A percentile compares a stretch with the other conserved stretches of the same genome.
These are phyloP conservation scores for Drosophila littoralis DNA, from an alignment of 1,140 invertebrate genomes.

Conservation along the genomic window DNA sequence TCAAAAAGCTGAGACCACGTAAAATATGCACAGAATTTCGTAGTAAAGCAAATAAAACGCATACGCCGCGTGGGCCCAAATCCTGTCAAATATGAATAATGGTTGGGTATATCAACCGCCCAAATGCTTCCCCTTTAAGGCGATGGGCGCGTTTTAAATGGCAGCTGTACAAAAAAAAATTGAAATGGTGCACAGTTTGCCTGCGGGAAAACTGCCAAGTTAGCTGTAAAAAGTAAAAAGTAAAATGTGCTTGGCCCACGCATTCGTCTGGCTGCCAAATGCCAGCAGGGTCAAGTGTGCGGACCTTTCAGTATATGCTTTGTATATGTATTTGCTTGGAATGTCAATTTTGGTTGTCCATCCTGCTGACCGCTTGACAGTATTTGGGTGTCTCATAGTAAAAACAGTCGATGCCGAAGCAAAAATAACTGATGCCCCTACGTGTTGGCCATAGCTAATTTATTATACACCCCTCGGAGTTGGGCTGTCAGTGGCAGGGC, in stretches of 20 bases:
- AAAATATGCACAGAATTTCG: constrained; percentile 72
- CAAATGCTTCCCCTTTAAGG: constrained; percentile 10
- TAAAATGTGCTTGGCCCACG: constrained; percentile 47
- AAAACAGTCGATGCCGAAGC: constrained; percentile 50
- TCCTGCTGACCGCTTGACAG: constrained; percentile 70
- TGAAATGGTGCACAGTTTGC: constrained; percentile 62
- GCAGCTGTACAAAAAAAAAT: constrained; percentile 58
- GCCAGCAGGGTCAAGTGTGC: constrained; percentile 58
- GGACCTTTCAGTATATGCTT: constrained; percentile 3
- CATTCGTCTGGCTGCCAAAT: constrained; percentile 50
- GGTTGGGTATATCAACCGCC: constrained; percentile 16
- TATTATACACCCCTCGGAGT: constrained; percentile 52
- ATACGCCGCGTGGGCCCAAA: constrained; percentile 66
- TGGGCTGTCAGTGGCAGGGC: neutral
- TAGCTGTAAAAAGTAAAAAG: constrained; percentile 54
- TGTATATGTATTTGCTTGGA: constrained; percentile 35
- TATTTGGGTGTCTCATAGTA: constrained; percentile 39
- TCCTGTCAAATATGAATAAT: constrained; percentile 79
- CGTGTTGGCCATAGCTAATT: constrained; percentile 77
- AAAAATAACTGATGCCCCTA: constrained; percentile 70
- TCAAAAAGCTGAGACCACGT: constrained; percentile 54
- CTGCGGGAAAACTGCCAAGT: constrained; percentile 68
- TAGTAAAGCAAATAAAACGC: constrained; percentile 79
- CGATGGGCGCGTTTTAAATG: constrained; percentile 42
- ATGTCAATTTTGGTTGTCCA: constrained; percentile 65